phyloP scores from a whole-genome alignment of 2,888 invertebrate genomes.

The Lasioglossum zephyrum region DNA sequence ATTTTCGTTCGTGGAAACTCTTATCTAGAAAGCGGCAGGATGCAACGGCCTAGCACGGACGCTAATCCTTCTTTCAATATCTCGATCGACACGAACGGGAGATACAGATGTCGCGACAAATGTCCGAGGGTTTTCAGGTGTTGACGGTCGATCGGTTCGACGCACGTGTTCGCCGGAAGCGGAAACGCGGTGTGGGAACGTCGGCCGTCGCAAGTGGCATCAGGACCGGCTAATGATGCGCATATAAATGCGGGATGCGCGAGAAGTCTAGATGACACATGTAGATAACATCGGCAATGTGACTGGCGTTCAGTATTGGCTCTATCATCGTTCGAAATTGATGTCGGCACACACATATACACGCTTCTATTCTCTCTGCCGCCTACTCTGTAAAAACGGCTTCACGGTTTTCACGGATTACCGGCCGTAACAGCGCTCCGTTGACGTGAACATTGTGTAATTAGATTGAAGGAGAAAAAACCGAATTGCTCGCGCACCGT shows the following conservation, averaged over 20 bases:
- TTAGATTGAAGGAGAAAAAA: not conserved
- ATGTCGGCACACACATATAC: not conserved
- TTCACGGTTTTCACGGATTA: slow-evolving; percentile 31
- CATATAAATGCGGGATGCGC: slow-evolving; percentile 77
- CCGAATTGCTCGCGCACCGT: slow-evolving; percentile 9
- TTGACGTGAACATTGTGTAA: slow-evolving; percentile 12
- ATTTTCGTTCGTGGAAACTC: not conserved
- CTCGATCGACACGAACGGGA: slow-evolving; percentile 29
- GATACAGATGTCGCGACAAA: slow-evolving; percentile 63
- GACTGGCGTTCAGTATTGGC: slow-evolving; percentile 62
- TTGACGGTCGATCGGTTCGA: slow-evolving; percentile 65
- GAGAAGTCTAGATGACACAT: slow-evolving; percentile 73
- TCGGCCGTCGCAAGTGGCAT: slow-evolving; percentile 73
- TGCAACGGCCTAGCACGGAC: not conserved
- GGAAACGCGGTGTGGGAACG: slow-evolving; percentile 80
- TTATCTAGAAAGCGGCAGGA: not conserved
- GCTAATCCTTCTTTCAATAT: slow-evolving; percentile 43
- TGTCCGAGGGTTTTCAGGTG: slow-evolving; percentile 58
- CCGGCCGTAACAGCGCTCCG: not conserved
- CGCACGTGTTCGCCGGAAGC: slow-evolving; percentile 80
- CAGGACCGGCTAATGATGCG: slow-evolving; percentile 74
- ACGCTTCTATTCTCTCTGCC: not conserved
- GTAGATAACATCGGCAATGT: slow-evolving; percentile 69
- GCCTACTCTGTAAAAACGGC: not conserved
- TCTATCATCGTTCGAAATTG: slow-evolving; percentile 47